Evolutionary conservation across 2,113 vertebrate species (phyloP).

Genomic region (Hylia prasina): DNA sequence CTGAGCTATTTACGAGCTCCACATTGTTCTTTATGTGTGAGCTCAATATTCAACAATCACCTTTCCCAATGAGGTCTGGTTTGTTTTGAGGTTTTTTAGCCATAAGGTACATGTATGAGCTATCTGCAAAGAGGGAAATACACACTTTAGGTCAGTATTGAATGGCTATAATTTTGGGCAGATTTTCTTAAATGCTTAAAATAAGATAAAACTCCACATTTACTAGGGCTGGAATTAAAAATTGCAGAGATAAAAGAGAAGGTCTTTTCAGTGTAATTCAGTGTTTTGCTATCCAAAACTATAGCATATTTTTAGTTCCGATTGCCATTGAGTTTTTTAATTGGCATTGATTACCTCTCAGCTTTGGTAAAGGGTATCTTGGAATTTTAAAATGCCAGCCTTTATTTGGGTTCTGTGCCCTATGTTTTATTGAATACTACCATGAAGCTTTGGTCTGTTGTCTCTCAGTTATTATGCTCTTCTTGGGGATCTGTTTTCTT

Average conservation of each 20-base stretch:
- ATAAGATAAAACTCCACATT: not conserved
- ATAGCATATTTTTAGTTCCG: not conserved
- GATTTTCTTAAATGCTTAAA: not conserved
- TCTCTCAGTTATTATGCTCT: not conserved
- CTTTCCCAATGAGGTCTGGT: not conserved
- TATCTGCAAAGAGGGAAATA: not conserved
- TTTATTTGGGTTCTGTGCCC: not conserved
- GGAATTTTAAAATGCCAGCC: not conserved
- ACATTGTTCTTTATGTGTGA: not conserved
- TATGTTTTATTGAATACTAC: not conserved
- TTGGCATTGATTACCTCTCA: not conserved
- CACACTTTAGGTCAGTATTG: not conserved
- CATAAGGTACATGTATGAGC: fast-evolving
- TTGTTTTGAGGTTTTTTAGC: not conserved
- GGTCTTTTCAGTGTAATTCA: not conserved
- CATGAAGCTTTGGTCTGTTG: not conserved
- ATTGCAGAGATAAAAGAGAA: not conserved
- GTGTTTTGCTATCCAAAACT: not conserved
- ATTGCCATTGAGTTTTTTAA: not conserved
- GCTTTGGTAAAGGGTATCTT: not conserved
- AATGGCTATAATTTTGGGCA: not conserved
- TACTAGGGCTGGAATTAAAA: not conserved
- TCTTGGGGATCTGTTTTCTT: not conserved
- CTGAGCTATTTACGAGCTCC: not conserved
- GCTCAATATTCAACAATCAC: not conserved